Evolutionary conservation across 2,888 invertebrate genomes (phyloP).

Genomic region (Hyppa rectilinea): DNA sequence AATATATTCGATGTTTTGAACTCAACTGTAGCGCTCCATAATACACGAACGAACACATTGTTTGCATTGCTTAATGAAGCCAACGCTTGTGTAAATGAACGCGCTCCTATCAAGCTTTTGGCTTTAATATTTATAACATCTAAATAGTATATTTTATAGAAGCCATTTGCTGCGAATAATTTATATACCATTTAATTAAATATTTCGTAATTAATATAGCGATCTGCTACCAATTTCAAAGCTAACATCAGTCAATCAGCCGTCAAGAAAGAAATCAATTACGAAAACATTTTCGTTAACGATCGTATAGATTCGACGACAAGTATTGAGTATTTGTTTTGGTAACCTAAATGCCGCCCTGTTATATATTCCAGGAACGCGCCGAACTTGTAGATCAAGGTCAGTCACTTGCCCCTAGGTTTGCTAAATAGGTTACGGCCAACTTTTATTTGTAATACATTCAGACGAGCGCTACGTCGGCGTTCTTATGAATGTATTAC

Average conservation of each 20-base stretch:
- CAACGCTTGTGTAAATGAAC: constrained; percentile 51
- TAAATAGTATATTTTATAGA: neutral
- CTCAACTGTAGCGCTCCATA: constrained; percentile 35
- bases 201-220: constrained; percentile 5
- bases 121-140: constrained; percentile 28
- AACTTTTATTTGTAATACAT: constrained; percentile 54
- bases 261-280: constrained; percentile 15
- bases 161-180: neutral
- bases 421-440: constrained; percentile 64
- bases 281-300: constrained; percentile 20
- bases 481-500: too few relatives aligned
- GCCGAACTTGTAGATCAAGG: constrained; percentile 67
- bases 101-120: constrained; percentile 25
- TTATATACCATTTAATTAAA: neutral
- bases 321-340: constrained; percentile 45
- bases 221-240: constrained; percentile 6
- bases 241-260: constrained; percentile 7
- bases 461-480: too few relatives aligned
- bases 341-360: constrained; percentile 45
- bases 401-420: constrained; percentile 51
- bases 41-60: constrained; percentile 54
- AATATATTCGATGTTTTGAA: constrained; percentile 48
- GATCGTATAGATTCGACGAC: constrained; percentile 16
- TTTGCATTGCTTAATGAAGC: constrained; percentile 57
- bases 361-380: constrained; percentile 54